phyloP scores from a whole-genome alignment of 37 sponge, comb jelly and placozoan species.

The Trichoplax adhaerens region DNA sequence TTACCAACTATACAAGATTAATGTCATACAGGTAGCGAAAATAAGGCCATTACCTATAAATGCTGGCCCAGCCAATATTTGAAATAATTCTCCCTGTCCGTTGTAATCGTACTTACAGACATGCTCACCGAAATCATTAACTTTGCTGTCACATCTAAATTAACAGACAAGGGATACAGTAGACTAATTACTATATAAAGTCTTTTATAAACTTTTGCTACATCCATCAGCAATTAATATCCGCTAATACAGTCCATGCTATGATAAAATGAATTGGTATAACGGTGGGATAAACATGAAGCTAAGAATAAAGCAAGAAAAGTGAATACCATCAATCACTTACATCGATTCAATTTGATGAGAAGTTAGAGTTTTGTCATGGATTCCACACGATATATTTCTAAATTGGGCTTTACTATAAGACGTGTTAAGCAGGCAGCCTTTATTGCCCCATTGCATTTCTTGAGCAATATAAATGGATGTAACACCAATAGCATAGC shows the following conservation, averaged over 20 bases:
- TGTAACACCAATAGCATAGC: slow-evolving; percentile 58
- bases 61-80: slow-evolving; percentile 66
- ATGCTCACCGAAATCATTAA: neutral
- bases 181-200: neutral
- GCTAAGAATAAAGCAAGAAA: neutral
- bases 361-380: neutral
- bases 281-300: neutral
- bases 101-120: slow-evolving; percentile 26
- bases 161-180: neutral
- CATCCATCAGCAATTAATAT: no score
- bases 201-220: no score
- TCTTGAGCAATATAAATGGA: slow-evolving; percentile 40
- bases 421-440: slow-evolving; percentile 22
- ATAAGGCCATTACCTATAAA: slow-evolving; percentile 29
- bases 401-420: neutral
- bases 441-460: slow-evolving; percentile 38
- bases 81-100: slow-evolving; percentile 47
- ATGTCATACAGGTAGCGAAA: no score
- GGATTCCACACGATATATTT: neutral
- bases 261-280: no score
- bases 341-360: neutral
- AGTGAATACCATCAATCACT: neutral
- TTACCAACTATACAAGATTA: no score
- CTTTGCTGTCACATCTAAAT: neutral
- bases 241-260: no score